Evolutionary conservation across 1,140 invertebrate genomes (phyloP).

Genomic region (Neodiprion virginianus): DNA sequence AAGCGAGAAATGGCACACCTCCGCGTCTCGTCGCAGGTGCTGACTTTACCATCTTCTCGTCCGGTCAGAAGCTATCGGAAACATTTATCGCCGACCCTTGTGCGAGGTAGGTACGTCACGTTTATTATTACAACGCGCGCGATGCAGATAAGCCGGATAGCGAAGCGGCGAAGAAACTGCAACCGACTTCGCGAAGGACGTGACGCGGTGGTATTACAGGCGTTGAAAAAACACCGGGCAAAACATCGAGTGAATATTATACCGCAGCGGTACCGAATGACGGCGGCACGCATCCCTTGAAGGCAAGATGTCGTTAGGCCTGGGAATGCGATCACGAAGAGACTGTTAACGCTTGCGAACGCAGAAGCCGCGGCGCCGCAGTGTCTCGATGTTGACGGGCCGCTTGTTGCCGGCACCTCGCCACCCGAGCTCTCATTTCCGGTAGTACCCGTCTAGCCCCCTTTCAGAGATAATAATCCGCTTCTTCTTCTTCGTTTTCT

Average conservation of each 20-base stretch:
- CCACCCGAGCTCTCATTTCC: background rate
- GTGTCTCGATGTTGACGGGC: background rate
- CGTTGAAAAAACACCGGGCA: background rate
- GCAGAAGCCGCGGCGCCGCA: no score
- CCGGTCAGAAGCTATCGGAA: no score
- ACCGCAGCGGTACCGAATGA: background rate
- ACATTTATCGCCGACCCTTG: no score
- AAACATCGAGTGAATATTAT: no score
- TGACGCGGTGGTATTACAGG: background rate
- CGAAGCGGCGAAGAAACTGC: no score
- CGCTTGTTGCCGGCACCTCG: background rate
- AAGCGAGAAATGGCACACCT: no score
- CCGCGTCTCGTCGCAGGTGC: no score
- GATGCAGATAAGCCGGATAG: no score
- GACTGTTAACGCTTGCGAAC: background rate
- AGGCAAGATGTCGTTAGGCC: background rate
- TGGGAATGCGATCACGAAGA: background rate
- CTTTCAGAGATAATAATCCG: slow-evolving; percentile 1
- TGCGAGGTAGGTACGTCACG: no score
- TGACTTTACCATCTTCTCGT: no score
- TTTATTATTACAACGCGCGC: no score
- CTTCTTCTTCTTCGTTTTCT: background rate
- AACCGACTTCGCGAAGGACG: no score
- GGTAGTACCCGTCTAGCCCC: slow-evolving; percentile 1
- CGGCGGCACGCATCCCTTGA: background rate